Evolutionary conservation across 2,888 invertebrate genomes (phyloP).

Genomic region (Cosmia trapezina): DNA sequence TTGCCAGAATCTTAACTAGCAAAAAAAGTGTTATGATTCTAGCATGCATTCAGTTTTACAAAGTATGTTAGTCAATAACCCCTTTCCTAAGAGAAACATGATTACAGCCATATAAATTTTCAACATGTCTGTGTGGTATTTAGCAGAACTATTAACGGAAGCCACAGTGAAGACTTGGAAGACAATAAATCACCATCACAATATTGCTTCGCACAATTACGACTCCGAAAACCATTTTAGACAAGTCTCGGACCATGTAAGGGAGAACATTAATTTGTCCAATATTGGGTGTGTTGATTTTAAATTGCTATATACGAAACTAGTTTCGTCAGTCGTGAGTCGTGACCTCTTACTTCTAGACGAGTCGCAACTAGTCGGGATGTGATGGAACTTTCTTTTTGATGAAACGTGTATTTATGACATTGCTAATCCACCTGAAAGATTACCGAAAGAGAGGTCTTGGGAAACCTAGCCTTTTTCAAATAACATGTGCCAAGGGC

Average conservation of each 20-base stretch:
- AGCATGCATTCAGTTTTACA: not conserved
- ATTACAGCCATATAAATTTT: constrained; percentile 26
- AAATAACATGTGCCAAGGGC: not conserved
- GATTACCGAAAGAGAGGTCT: constrained; percentile 16
- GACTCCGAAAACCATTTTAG: constrained; percentile 60
- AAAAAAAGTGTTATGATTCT: constrained; percentile 4
- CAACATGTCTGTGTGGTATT: constrained; percentile 28
- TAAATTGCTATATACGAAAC: constrained; percentile 71
- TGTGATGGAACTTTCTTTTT: constrained; percentile 75
- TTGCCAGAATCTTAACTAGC: constrained; percentile 13
- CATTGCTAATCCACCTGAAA: constrained; percentile 49
- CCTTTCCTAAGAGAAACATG: constrained; percentile 3
- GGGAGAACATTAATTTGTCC: constrained; percentile 66
- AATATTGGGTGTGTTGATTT: constrained; percentile 72
- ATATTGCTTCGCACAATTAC: constrained; percentile 57
- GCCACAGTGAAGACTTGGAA: constrained; percentile 27
- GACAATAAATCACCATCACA: constrained; percentile 50
- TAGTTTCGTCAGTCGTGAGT: constrained; percentile 69
- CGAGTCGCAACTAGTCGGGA: constrained; percentile 73
- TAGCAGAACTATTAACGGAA: constrained; percentile 46
- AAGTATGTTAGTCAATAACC: constrained; percentile 13
- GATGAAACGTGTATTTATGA: constrained; percentile 51
- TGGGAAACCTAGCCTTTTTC: not conserved
- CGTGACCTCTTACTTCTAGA: constrained; percentile 76
- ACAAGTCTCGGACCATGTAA: constrained; percentile 57